Conservation (phyloP, 2,113 vertebrate genomes). For the Pedetes capensis region DNA sequence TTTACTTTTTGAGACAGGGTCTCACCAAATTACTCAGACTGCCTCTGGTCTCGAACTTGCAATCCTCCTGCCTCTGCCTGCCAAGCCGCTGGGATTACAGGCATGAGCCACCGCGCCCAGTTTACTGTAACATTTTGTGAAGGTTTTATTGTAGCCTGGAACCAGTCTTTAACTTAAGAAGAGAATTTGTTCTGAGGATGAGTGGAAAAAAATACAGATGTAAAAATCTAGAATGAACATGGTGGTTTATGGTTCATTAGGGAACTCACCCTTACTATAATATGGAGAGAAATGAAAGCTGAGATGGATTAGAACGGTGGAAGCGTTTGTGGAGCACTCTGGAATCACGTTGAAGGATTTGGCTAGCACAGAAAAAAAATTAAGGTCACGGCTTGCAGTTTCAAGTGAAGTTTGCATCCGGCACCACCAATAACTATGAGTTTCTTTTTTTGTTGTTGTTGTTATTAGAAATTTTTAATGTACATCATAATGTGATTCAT, state of each 20-base stretch:
- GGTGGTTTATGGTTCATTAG: not conserved
- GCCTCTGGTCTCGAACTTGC: too few relatives aligned
- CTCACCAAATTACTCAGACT: too few relatives aligned
- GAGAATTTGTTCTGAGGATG: not conserved
- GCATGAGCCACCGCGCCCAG: too few relatives aligned
- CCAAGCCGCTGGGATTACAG: too few relatives aligned
- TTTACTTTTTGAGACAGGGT: too few relatives aligned
- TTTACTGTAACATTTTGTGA: not conserved
- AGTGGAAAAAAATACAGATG: not conserved
- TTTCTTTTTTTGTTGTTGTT: too few relatives aligned
- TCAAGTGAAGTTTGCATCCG: not conserved
- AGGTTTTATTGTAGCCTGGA: not conserved
- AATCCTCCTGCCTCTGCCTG: too few relatives aligned
- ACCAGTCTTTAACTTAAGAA: not conserved
- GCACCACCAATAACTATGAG: too few relatives aligned
- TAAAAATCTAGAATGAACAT: not conserved
- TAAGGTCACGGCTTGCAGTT: not conserved
- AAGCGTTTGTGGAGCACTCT: not conserved
- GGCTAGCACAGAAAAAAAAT: not conserved
- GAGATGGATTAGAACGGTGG: not conserved
- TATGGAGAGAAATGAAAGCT: not conserved
- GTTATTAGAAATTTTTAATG: too few relatives aligned
- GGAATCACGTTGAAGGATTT: not conserved
- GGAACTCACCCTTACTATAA: not conserved
- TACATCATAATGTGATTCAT: too few relatives aligned